These are phyloP conservation scores for Aptenodytes forsteri DNA, from an alignment of 2,113 vertebrate genomes.

Conservation along the genomic window DNA sequence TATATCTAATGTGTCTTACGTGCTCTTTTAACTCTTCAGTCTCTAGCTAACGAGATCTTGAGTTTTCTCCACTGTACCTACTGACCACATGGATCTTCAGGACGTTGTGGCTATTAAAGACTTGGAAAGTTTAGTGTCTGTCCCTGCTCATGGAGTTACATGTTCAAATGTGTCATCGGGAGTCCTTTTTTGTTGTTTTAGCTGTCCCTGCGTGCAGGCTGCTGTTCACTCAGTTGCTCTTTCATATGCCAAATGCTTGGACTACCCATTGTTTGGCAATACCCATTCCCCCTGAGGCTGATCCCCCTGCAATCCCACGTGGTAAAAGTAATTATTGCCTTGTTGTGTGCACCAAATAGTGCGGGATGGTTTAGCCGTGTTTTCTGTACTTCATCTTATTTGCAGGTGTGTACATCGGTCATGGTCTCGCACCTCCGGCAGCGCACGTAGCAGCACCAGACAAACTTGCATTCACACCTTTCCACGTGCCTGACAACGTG, in stretches of 20 bases:
- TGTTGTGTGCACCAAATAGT: fast-evolving
- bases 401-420: slow-evolving; percentile 95
- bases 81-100: neutral
- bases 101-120: neutral
- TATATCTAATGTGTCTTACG: neutral
- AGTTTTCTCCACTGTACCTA: neutral
- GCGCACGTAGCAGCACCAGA: slow-evolving; percentile 97
- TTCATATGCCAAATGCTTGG: neutral
- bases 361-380: fast-evolving
- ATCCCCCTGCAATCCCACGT: neutral
- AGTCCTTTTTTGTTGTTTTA: neutral
- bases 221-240: neutral
- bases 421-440: slow-evolving; percentile 94
- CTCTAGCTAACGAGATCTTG: neutral
- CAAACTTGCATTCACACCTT: slow-evolving; percentile 93
- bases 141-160: neutral
- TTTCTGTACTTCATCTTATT: slow-evolving; percentile 58
- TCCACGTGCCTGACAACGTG: slow-evolving; percentile 89
- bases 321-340: neutral
- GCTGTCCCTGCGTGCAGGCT: neutral
- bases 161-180: neutral
- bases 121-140: neutral
- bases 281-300: neutral
- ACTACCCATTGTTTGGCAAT: neutral
- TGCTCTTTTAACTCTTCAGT: neutral